These are phyloP conservation scores for Potamilus streckersoni DNA, from an alignment of 1,140 invertebrate genomes.

Conservation along the genomic window DNA sequence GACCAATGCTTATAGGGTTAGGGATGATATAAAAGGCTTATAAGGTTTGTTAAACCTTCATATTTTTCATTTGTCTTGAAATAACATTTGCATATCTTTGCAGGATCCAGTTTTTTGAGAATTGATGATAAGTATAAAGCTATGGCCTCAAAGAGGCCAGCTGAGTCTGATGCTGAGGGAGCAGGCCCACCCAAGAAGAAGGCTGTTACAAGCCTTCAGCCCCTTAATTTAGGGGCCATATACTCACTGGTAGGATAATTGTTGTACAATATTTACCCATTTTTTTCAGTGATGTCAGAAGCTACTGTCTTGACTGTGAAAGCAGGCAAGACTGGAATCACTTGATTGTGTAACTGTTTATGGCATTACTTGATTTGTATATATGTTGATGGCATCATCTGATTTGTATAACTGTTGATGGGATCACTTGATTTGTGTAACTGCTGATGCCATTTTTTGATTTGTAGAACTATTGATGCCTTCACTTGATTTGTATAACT, in stretches of 20 bases:
- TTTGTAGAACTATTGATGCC: too few relatives aligned
- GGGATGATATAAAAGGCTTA: too few relatives aligned
- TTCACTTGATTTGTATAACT: neutral
- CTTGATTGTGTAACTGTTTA: neutral
- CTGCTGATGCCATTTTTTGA: neutral
- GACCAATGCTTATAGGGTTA: too few relatives aligned
- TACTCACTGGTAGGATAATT: constrained; percentile 77
- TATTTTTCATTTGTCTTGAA: too few relatives aligned
- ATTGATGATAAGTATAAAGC: neutral
- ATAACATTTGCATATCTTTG: neutral
- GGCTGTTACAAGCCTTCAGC: constrained; percentile 86
- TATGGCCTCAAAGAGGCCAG: constrained; percentile 75
- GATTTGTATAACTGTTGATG: neutral
- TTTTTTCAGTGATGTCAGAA: neutral
- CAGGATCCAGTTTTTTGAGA: neutral
- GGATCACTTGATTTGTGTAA: neutral
- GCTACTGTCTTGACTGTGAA: neutral
- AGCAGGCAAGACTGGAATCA: neutral
- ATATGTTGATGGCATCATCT: neutral
- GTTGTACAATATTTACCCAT: neutral
- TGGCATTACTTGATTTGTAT: neutral
- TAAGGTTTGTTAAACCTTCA: too few relatives aligned
- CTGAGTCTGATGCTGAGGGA: constrained; percentile 69
- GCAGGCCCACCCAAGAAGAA: constrained; percentile 77
- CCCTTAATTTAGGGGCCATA: constrained; percentile 90